phyloP scores from a whole-genome alignment of 2,888 invertebrate genomes.

The Cerastis leucographa region DNA sequence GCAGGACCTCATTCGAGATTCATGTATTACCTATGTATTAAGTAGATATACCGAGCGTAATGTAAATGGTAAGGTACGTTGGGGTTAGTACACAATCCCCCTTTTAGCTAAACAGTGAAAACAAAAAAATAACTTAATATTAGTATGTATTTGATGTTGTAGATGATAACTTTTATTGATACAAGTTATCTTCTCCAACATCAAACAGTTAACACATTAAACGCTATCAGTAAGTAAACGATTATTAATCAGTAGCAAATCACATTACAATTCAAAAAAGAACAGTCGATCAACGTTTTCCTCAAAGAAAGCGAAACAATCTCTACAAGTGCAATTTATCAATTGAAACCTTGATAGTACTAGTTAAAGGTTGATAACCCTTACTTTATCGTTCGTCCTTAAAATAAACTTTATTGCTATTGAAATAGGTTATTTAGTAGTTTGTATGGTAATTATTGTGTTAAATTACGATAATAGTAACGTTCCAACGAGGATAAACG shows the following conservation, averaged over 20 bases:
- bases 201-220: background rate
- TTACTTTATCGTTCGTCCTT: background rate
- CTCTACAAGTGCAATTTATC: constrained; percentile 5
- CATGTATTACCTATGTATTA: too few relatives aligned
- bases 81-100: too few relatives aligned
- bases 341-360: constrained; percentile 8
- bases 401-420: background rate
- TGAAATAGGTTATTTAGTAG: background rate
- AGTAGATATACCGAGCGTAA: too few relatives aligned
- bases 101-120: too few relatives aligned
- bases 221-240: background rate
- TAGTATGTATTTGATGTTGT: too few relatives aligned
- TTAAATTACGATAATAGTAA: constrained; percentile 3
- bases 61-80: too few relatives aligned
- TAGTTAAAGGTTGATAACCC: constrained; percentile 27
- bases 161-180: too few relatives aligned
- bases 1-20: too few relatives aligned
- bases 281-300: background rate
- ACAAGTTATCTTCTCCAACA: background rate
- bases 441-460: constrained; percentile 6
- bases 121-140: too few relatives aligned
- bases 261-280: background rate
- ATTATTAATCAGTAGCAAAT: background rate
- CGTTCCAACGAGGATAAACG: background rate
- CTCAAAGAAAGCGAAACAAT: background rate